phyloP scores from a whole-genome alignment of 2,888 invertebrate species.

The Mythimna loreyi region DNA sequence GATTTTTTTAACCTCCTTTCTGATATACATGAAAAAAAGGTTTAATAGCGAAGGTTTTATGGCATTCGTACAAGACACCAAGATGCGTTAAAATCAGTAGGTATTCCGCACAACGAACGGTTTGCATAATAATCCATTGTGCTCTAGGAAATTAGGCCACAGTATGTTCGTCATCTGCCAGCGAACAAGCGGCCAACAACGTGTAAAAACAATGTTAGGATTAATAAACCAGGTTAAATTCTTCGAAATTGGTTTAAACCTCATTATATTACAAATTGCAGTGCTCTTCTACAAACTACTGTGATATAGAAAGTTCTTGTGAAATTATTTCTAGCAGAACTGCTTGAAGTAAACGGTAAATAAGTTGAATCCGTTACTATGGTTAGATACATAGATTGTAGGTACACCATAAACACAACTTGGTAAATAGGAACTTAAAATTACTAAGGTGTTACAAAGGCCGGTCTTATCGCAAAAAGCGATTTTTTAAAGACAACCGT shows the following conservation, averaged over 20 bases:
- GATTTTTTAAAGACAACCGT: too few species aligned
- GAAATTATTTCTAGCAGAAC: neutral
- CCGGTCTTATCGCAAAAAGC: too few species aligned
- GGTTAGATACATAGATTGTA: too few species aligned
- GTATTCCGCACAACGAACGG: constrained; percentile 37
- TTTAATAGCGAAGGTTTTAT: constrained; percentile 36
- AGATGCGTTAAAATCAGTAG: constrained; percentile 33
- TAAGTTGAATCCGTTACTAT: too few species aligned
- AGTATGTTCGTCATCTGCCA: constrained; percentile 55
- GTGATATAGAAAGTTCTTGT: neutral
- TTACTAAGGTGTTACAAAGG: too few species aligned
- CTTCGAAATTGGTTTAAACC: constrained; percentile 36
- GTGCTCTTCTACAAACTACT: neutral
- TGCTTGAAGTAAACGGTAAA: neutral
- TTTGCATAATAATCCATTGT: constrained; percentile 56
- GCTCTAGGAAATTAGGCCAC: constrained; percentile 54
- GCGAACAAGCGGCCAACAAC: constrained; percentile 51
- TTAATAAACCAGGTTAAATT: constrained; percentile 42
- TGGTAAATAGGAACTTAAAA: too few species aligned
- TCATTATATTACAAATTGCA: neutral
- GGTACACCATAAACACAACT: too few species aligned
- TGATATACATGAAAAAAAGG: constrained; percentile 30
- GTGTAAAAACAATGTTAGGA: constrained; percentile 47
- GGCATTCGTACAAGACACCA: constrained; percentile 24
- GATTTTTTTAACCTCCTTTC: constrained; percentile 54